Base-by-base conservation (phyloP, 2,888 invertebrate genomes). In the Acrobasis repandana region DNA sequence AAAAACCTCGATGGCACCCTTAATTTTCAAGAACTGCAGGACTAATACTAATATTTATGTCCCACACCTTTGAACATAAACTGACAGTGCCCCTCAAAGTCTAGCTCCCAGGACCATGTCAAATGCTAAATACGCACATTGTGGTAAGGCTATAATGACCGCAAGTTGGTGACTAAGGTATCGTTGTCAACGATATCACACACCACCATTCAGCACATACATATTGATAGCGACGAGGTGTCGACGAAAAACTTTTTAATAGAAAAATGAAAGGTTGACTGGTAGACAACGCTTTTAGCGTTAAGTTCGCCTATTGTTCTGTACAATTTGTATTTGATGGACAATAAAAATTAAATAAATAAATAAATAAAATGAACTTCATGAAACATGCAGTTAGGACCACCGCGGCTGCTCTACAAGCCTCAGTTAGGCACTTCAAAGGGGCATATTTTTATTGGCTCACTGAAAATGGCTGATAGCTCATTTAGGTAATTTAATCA, bases 301-400 rank as follows among this genome's bases (percentile, higher is more conserved):
- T n/a, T n/a, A n/a, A n/a, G n/a, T n/a, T n/a, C n/a, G n/a, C n/a
- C n/a, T n/a, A n/a, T n/a, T n/a, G n/a, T n/a, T n/a, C n/a, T n/a
- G n/a, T n/a, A n/a, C n/a, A n/a, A n/a, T n/a, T n/a, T n/a, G n/a
- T n/a, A n/a, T n/a, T n/a, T n/a, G n/a, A n/a, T n/a, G n/a, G n/a
- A n/a, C n/a, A n/a, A n/a, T n/a, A n/a, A n/a, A n/a, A n/a, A n/a
- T n/a, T n/a, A n/a, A n/a, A n/a, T n/a, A n/a, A n/a, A n/a, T n/a
- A n/a, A n/a, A n/a, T n/a, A n/a, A n/a, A n/a, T n/a, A n/a, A n/a
- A n/a, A n/a, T n/a, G n/a, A n/a, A n/a, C 82, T 79, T 61, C 76
- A 88, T 92, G 90, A 91, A 91, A 91, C 86, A 92, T 91, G 86
- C 90, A 91, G 90, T 79, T 90, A 83, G 88, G 87, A 86, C 86